Base-by-base conservation (phyloP, 2,797 vertebrate genomes). In the Notolepis coatsorum region DNA sequence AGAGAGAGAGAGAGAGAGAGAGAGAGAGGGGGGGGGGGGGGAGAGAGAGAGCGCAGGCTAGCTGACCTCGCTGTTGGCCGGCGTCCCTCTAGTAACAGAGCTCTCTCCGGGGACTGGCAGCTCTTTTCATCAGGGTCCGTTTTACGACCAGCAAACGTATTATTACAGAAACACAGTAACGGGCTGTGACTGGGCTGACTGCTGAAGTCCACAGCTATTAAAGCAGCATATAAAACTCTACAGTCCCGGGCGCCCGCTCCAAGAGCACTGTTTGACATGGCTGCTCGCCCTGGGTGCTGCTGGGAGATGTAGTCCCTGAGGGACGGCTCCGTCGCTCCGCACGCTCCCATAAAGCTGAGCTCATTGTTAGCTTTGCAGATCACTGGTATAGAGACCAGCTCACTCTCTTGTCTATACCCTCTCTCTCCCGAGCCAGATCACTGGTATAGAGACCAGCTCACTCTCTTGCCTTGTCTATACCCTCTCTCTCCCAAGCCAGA, bases 161-260 rank as follows among this genome's bases (percentile, higher is more conserved):
- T 89, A 90, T 88, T 87, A 80, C 70, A 84, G 85, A 86, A 87
- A 88, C 76, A 78, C 77, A 87, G 73, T 80, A 79, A 86, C 71
- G 50, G 88, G 74, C 71, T 84, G 77, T 55, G 80, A 86, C 85
- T 61, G 72, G 53, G 65, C 64, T 49, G 33, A 63, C 77, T 54
- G 75, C 61, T 53, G 73, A 71, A 82, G 66, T 79, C 79, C 79
- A 30, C 55, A 51, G 77, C 64, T 53, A 65, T 83, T 83, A 89
- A 89, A 78, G 53, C 62, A 23, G 58, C 68, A 69, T 75, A 86
- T 86, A 84, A 90, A 91, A 88, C 69, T 5, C 23, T 43, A 47
- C n/a, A 41, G 42, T 80, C 73, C 77, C 43, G 37, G 65, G 42
- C 56, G 58, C 58, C n/a, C 68, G 66, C 64, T 80, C 64, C 47